Base-by-base conservation (phyloP, 2,797 vertebrate species). In the Acanthurus lineatus region DNA sequence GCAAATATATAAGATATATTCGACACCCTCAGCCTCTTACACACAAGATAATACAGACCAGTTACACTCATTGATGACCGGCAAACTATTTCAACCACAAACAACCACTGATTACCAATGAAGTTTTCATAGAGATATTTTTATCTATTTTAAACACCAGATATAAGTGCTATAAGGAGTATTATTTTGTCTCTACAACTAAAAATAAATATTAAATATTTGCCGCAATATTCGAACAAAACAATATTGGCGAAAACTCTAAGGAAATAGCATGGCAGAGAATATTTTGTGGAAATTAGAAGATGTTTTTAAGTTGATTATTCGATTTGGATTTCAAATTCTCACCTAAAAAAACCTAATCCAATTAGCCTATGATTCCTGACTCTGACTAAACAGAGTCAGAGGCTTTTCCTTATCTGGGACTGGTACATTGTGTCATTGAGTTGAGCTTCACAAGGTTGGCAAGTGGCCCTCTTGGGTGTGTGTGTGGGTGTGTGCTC, bases 391-490 rank as follows among this genome's bases (percentile, higher is more conserved):
- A 42, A 69, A 67, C 32, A 65, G n/a, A 68, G 25, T 45, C 52
- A 57, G 22, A 76, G 69, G 28, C 45, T 62, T 70, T 77, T 79
- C 32, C 79, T 85, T 79, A 89, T 88, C 86, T 86, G 76, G 81
- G 75, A 86, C 86, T 87, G 81, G 83, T 85, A 89, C 91, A 89
- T 85, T 84, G 86, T 88, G 90, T 92, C 84, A 89, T 86, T 91
- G 89, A 92, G 80, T 88, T 86, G 88, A 88, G 85, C 86, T 85
- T 84, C 82, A 90, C 90, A 91, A 88, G 88, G 88, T 88, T 91
- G 88, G 89, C 89, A 89, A 88, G 85, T 79, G 78, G 87, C 86
- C 87, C 81, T 87, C 61, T n/a, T 80, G 73, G 40, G 74, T 77
- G 68, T 56, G 49, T 54, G 60, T 14, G 60, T 44, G 38, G 42